phyloP scores from a whole-genome alignment of 2,113 vertebrate genomes.

The Myotis brandtii region DNA sequence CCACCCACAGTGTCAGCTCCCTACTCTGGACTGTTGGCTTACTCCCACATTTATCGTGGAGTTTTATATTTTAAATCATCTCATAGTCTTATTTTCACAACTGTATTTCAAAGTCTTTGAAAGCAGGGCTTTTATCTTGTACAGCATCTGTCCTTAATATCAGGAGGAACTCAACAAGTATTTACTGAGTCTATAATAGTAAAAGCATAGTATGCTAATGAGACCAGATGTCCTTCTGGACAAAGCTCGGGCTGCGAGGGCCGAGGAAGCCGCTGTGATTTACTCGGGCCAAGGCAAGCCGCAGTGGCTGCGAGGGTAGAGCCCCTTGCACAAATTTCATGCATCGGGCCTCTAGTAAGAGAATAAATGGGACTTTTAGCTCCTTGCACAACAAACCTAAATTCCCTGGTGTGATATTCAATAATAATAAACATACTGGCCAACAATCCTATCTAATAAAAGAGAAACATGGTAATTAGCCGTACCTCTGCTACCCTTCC shows the following conservation, averaged over 20 bases:
- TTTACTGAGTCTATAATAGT: not conserved
- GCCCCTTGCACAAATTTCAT: too few relatives aligned
- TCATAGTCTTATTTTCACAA: not conserved
- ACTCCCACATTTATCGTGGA: not conserved
- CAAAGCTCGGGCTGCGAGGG: too few relatives aligned
- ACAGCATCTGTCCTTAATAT: not conserved
- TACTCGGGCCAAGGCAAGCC: too few relatives aligned
- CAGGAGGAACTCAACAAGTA: not conserved
- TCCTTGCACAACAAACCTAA: not conserved
- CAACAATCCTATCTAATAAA: not conserved
- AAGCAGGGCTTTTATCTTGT: not conserved
- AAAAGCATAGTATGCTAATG: too few relatives aligned
- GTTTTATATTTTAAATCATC: not conserved
- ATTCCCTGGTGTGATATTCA: not conserved
- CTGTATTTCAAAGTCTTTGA: not conserved
- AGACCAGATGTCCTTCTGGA: too few relatives aligned
- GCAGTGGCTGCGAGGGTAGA: too few relatives aligned
- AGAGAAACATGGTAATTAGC: too few relatives aligned
- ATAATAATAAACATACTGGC: not conserved
- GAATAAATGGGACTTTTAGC: not conserved
- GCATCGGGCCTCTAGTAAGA: not conserved
- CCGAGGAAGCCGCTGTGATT: too few relatives aligned
- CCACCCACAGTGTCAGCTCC: not conserved
- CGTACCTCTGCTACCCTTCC: too few relatives aligned
- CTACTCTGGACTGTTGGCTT: not conserved